A percentile compares a stretch with the other conserved stretches of the same genome.
phyloP scores from a whole-genome alignment of 2,113 vertebrate genomes.

The Lycaon pictus region DNA sequence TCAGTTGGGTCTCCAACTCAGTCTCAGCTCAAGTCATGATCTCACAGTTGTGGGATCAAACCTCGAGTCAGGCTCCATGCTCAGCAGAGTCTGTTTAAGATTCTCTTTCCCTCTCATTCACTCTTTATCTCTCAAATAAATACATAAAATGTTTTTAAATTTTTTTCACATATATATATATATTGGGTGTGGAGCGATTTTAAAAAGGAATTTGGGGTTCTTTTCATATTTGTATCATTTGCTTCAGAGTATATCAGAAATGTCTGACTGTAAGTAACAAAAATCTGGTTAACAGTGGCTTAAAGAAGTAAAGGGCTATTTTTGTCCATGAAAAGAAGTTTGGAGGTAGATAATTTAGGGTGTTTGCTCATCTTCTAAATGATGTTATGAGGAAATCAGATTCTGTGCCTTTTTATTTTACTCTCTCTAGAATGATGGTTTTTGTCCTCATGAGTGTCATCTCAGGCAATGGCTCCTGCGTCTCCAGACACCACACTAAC shows the following conservation, averaged over 20 bases:
- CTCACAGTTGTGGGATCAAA: background rate
- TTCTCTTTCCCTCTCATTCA: background rate
- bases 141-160: background rate
- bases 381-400: background rate
- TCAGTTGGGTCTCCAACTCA: background rate
- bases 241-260: background rate
- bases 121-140: background rate
- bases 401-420: background rate
- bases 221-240: constrained; percentile 1
- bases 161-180: background rate
- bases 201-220: background rate
- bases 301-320: background rate
- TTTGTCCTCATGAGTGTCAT: background rate
- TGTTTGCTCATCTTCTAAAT: background rate
- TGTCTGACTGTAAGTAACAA: background rate
- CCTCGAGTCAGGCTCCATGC: background rate
- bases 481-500: background rate
- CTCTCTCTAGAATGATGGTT: background rate
- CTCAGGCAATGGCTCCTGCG: background rate
- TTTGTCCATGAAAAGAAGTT: background rate
- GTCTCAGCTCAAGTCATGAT: background rate
- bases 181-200: background rate
- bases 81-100: background rate
- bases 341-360: background rate
- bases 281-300: background rate